Conservation (phyloP, 2,797 vertebrate genomes). For the Eupleurogrammus muticus region DNA sequence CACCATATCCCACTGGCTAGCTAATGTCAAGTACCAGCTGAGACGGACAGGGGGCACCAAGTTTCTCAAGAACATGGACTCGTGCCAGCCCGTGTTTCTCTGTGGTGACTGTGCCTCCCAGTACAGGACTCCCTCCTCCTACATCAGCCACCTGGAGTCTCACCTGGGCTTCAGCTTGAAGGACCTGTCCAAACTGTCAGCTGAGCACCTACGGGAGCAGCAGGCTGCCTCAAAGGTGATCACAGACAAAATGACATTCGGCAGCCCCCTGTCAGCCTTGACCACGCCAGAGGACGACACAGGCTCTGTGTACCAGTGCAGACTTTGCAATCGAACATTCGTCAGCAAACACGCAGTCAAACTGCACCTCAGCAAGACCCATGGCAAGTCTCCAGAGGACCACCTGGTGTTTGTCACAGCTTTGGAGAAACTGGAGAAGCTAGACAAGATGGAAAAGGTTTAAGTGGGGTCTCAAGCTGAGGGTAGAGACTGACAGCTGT, state of each 20-base stretch:
- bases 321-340: slow-evolving; percentile 99
- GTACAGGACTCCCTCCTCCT: slow-evolving; percentile 99
- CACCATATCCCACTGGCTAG: slow-evolving; percentile 99
- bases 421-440: slow-evolving; percentile 98
- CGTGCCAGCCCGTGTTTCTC: slow-evolving; percentile 99
- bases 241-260: slow-evolving; percentile 93
- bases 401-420: slow-evolving; percentile 99
- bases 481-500: slow-evolving; percentile 77
- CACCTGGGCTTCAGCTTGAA: slow-evolving; percentile 99
- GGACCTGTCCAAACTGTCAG: slow-evolving; percentile 98
- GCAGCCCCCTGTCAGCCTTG: slow-evolving; percentile 87
- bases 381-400: slow-evolving; percentile 99
- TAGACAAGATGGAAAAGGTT: slow-evolving; percentile 87
- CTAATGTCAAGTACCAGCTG: slow-evolving; percentile 99
- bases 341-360: slow-evolving; percentile 99
- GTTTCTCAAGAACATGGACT: slow-evolving; percentile 99
- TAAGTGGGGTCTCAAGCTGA: slow-evolving; percentile 67
- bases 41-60: slow-evolving; percentile 99
- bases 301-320: slow-evolving; percentile 98
- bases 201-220: slow-evolving; percentile 97
- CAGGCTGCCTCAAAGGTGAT: slow-evolving; percentile 97
- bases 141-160: slow-evolving; percentile 98
- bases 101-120: slow-evolving; percentile 99
- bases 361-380: slow-evolving; percentile 99
- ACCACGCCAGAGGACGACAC: slow-evolving; percentile 91